phyloP scores from a whole-genome alignment of 2,113 vertebrate species.

The Holacanthus passer region DNA sequence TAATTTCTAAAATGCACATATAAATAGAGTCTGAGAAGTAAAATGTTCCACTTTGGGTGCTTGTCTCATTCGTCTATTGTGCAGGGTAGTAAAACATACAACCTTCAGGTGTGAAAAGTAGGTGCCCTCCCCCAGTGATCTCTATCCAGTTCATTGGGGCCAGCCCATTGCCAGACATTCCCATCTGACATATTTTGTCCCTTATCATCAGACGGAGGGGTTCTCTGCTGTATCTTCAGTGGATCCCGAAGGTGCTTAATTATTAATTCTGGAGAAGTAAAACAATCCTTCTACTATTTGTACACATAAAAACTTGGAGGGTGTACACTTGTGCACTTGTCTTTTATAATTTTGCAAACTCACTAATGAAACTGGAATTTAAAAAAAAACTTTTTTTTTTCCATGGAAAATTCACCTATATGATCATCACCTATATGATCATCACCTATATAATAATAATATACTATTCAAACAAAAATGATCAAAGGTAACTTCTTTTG shows the following conservation, averaged over 20 bases:
- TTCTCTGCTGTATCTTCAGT: not conserved
- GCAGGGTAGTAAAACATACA: not conserved
- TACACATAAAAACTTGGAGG: not conserved
- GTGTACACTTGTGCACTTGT: conserved; percentile 7
- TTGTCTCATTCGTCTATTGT: not conserved
- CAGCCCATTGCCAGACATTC: not conserved
- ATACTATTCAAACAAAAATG: not conserved
- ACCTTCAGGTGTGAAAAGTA: not conserved
- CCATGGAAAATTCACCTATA: not conserved
- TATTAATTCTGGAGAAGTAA: not conserved
- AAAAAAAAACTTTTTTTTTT: not conserved
- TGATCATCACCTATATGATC: not conserved
- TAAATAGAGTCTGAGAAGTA: not conserved
- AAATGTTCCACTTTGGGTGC: not conserved
- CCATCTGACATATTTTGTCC: not conserved
- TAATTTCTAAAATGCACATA: not conserved
- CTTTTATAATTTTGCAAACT: conserved; percentile 8
- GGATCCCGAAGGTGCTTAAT: not conserved
- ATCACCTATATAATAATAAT: not conserved
- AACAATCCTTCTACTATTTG: not conserved
- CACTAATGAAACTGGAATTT: not conserved
- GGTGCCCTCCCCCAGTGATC: not conserved
- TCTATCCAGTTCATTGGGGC: not conserved
- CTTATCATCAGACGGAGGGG: not conserved
- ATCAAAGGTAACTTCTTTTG: conserved; percentile 1